phyloP scores from a whole-genome alignment of 2,113 vertebrate species.

The Pseudolaguvia tuberculata region DNA sequence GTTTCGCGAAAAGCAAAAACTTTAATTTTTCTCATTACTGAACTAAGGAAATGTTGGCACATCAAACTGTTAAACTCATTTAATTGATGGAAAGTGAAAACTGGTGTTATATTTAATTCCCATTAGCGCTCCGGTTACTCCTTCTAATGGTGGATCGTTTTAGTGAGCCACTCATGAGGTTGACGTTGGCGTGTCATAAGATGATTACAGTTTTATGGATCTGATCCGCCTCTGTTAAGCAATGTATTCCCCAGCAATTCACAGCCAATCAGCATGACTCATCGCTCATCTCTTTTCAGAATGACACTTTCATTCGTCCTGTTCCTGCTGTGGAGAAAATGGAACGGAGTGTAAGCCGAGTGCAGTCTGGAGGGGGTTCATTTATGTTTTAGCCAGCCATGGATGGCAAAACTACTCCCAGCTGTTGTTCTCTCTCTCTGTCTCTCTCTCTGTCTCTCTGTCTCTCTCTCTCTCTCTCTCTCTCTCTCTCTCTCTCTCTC shows the following conservation, averaged over 20 bases:
- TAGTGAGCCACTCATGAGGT: background rate
- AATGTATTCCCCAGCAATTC: background rate
- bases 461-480: background rate
- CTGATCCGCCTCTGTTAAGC: background rate
- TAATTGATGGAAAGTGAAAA: background rate
- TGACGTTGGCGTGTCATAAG: background rate
- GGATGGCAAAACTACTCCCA: constrained; percentile 23
- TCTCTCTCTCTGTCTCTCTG: constrained; percentile 16
- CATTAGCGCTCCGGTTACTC: constrained; percentile 9
- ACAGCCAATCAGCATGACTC: constrained; percentile 2
- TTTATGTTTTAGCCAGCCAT: constrained; percentile 11
- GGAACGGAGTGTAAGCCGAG: constrained; percentile 24
- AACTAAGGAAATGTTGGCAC: too few species aligned
- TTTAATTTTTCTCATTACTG: too few species aligned
- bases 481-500: constrained; percentile 9
- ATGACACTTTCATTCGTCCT: constrained; percentile 4
- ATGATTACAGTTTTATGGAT: background rate
- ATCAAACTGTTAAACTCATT: too few species aligned
- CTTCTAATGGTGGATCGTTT: background rate
- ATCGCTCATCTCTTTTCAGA: constrained; percentile 9
- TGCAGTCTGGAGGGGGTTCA: constrained; percentile 7
- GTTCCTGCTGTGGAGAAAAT: constrained; percentile 8
- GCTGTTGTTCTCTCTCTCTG: constrained; percentile 9
- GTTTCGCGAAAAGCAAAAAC: too few species aligned
- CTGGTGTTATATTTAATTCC: background rate